These are phyloP conservation scores for Etheostoma nigrum DNA, from an alignment of 2,797 vertebrate genomes.

Conservation along the genomic window DNA sequence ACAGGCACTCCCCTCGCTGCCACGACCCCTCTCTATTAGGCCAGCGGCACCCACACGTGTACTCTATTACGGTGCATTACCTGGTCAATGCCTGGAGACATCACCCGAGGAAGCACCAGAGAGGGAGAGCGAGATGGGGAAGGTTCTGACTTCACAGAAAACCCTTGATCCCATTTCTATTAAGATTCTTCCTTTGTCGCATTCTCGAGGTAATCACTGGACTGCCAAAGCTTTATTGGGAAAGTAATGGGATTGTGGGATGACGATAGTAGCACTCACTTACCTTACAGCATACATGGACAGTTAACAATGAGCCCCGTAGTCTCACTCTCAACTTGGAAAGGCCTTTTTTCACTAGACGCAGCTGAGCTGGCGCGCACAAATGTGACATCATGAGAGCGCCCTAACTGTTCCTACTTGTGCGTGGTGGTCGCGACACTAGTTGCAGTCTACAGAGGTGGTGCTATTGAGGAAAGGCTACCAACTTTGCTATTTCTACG, in stretches of 20 bases:
- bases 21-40: slow-evolving; percentile 80
- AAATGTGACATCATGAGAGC: no score
- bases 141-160: slow-evolving; percentile 31
- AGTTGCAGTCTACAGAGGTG: no score
- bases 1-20: slow-evolving; percentile 72
- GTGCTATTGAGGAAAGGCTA: no score
- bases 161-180: slow-evolving; percentile 67
- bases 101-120: slow-evolving; percentile 37
- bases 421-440: no score
- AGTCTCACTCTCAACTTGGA: not conserved
- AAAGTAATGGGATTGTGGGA: slow-evolving; percentile 75
- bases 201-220: slow-evolving; percentile 71
- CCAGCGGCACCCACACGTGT: slow-evolving; percentile 75
- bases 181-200: slow-evolving; percentile 60
- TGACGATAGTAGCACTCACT: slow-evolving; percentile 59
- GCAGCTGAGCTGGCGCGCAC: no score
- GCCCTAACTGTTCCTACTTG: no score
- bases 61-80: slow-evolving; percentile 82
- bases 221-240: slow-evolving; percentile 76
- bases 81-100: slow-evolving; percentile 62
- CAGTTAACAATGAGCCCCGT: slow-evolving; percentile 49
- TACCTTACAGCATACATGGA: slow-evolving; percentile 58
- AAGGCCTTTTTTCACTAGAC: no score
- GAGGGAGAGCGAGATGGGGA: slow-evolving; percentile 6
- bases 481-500: no score